These are phyloP conservation scores for Hirundo rustica DNA, from an alignment of 2,797 vertebrate species.

Conservation along the genomic window DNA sequence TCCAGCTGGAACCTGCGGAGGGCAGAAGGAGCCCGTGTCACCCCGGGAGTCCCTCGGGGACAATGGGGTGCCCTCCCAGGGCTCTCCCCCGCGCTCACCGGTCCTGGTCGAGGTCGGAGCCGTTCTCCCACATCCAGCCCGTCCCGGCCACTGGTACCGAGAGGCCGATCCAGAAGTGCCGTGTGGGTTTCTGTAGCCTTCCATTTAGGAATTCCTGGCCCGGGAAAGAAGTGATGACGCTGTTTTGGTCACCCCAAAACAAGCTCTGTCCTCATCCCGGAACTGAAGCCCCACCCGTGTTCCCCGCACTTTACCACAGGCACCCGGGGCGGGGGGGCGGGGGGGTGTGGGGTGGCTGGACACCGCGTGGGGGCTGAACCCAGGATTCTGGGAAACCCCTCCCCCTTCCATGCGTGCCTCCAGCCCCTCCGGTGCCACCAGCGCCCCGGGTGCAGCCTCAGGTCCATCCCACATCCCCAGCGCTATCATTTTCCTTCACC, in stretches of 20 bases:
- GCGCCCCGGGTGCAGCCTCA: no score
- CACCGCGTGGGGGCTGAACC: rapidly evolving
- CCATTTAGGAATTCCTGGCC: background rate
- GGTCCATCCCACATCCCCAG: background rate
- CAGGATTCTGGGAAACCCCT: background rate
- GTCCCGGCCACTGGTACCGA: background rate
- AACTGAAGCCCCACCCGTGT: background rate
- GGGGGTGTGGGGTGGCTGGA: no score
- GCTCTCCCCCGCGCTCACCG: background rate
- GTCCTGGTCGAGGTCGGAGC: background rate
- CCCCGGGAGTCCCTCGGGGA: background rate
- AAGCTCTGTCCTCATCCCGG: background rate
- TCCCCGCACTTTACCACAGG: background rate
- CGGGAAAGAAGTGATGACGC: background rate
- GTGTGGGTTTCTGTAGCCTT: background rate
- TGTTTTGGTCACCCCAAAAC: background rate
- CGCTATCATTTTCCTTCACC: background rate
- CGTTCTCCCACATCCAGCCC: background rate
- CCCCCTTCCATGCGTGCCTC: background rate
- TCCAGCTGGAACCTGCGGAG: background rate
- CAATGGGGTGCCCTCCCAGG: background rate
- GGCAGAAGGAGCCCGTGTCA: background rate
- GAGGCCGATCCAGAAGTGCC: background rate
- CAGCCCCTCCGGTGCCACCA: background rate
- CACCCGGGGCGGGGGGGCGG: background rate